Percentiles rank a stretch among this genome's conserved stretches.
Evolutionary conservation across 2,888 invertebrate species (phyloP).

Genomic region (Caenorhabditis sulstoni): DNA sequence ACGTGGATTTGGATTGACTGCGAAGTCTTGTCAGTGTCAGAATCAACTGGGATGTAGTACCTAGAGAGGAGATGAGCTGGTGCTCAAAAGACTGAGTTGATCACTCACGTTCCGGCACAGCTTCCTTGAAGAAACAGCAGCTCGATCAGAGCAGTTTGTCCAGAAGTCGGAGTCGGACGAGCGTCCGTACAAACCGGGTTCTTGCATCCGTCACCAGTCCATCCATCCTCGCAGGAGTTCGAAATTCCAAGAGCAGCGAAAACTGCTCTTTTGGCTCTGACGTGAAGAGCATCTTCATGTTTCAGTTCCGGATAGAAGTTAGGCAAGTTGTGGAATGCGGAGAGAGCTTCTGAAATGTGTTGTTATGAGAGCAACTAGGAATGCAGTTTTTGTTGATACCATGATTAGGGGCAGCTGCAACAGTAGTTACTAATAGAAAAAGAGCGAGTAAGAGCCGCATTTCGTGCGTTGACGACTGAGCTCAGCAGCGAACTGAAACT

Average conservation of each 20-base stretch:
- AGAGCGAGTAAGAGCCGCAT: slow-evolving; percentile 55
- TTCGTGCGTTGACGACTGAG: slow-evolving; percentile 29
- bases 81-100: not conserved
- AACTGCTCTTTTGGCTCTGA: slow-evolving; percentile 60
- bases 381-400: slow-evolving; percentile 19
- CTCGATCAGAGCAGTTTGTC: slow-evolving; percentile 48
- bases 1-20: slow-evolving; percentile 57
- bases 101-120: slow-evolving; percentile 58
- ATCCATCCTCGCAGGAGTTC: slow-evolving; percentile 60
- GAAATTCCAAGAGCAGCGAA: slow-evolving; percentile 59
- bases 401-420: slow-evolving; percentile 44
- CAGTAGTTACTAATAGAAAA: slow-evolving; percentile 37
- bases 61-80: no score
- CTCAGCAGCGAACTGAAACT: slow-evolving; percentile 54
- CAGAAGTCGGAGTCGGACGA: slow-evolving; percentile 29
- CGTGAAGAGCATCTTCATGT: slow-evolving; percentile 30
- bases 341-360: slow-evolving; percentile 23
- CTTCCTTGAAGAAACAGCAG: slow-evolving; percentile 55
- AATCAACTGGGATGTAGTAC: slow-evolving; percentile 64
- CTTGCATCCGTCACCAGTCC: slow-evolving; percentile 67
- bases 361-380: not conserved
- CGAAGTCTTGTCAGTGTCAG: slow-evolving; percentile 18
- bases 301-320: slow-evolving; percentile 52
- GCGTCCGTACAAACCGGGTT: slow-evolving; percentile 62
- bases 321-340: slow-evolving; percentile 41